These are phyloP conservation scores for Paradoxurus hermaphroditus DNA, from an alignment of 2,113 vertebrate genomes.

Conservation along the genomic window DNA sequence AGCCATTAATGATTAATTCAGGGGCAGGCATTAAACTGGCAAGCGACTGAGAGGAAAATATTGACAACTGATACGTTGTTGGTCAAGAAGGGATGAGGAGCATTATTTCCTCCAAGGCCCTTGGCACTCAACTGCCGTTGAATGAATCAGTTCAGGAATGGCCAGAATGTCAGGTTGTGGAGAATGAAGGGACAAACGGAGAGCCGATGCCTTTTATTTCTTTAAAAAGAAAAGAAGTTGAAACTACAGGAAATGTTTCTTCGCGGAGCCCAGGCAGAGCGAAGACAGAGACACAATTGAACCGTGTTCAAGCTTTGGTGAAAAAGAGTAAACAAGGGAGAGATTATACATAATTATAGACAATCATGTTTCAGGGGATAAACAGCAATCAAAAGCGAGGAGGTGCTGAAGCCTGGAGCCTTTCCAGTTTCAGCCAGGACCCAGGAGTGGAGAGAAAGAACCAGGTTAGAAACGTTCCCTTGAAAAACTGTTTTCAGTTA, in stretches of 20 bases:
- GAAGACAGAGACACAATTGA: constrained; percentile 65
- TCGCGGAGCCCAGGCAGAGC: constrained; percentile 40
- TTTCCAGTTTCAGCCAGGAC: constrained; percentile 76
- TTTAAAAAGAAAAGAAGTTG: constrained; percentile 53
- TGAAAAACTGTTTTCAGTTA: constrained; percentile 73
- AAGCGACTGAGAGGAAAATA: background rate
- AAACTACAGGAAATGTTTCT: constrained; percentile 59
- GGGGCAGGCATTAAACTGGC: background rate
- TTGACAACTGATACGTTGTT: background rate
- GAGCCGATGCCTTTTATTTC: constrained; percentile 62
- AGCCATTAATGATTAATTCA: background rate
- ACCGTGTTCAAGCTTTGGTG: constrained; percentile 75
- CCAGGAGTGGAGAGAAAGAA: constrained; percentile 54
- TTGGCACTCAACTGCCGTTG: background rate
- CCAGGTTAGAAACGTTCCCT: constrained; percentile 42
- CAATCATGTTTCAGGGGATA: constrained; percentile 81
- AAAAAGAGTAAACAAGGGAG: constrained; percentile 82
- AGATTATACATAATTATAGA: constrained; percentile 87
- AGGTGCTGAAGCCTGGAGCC: constrained; percentile 80
- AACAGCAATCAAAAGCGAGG: constrained; percentile 83
- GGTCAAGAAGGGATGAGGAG: background rate
- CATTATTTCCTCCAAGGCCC: constrained; percentile 24
- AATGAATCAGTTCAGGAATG: constrained; percentile 11
- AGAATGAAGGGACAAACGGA: constrained; percentile 65
- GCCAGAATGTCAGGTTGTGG: constrained; percentile 58